Evolutionary conservation across 2,113 vertebrate genomes (phyloP), one percentile per base, ranked within the genome.

Genomic region (Myotis brandtii): DNA sequence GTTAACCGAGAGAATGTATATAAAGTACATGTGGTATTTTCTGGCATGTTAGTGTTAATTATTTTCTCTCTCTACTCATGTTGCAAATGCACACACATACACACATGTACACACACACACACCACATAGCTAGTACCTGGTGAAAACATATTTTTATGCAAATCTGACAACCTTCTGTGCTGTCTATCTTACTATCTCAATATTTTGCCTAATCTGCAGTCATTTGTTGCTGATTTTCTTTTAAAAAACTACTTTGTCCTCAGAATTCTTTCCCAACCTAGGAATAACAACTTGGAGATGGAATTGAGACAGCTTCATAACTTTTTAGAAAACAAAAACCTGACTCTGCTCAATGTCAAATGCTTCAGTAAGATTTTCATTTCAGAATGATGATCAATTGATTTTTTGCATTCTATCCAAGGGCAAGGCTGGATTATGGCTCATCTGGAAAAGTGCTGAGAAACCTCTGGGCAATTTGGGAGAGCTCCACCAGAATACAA

Each of bases 401-500:
- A 93, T 94, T 92, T 96, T 96, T 92, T 96, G 76, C 76, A 64
- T 92, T 96, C 72, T 54, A 91, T 93, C 48, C 95, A 96, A 97
- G 70, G 89, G 94, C 91, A 97, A 76, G 87, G n/a, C 32, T 76
- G 66, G 67, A 93, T 92, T 96, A 94, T 37, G 96, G 85, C 9
- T 96, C 82, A 84, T 30, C 20, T 94, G 87, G 84, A 84, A 97
- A 97, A 96, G 6, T 85, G 17, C 81, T 93, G 96, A 95, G 93
- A 96, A 98, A 97, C 93, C 75, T 93, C 93, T 94, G 75, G 40
- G 64, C 93, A 89, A 27, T 97, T 96, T 73, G 97, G 93, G 76
- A 86, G 94, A 95, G 27, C 34, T 92, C 80, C 21, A 69, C n/a
- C 96, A 89, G 87, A 93, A 97, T 77, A 75, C 66, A 96, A 83